Percentiles rank a stretch among this genome's conserved stretches.
These are phyloP conservation scores for Chiloscyllium plagiosum DNA, from an alignment of 2,113 vertebrate species.

Conservation along the genomic window DNA sequence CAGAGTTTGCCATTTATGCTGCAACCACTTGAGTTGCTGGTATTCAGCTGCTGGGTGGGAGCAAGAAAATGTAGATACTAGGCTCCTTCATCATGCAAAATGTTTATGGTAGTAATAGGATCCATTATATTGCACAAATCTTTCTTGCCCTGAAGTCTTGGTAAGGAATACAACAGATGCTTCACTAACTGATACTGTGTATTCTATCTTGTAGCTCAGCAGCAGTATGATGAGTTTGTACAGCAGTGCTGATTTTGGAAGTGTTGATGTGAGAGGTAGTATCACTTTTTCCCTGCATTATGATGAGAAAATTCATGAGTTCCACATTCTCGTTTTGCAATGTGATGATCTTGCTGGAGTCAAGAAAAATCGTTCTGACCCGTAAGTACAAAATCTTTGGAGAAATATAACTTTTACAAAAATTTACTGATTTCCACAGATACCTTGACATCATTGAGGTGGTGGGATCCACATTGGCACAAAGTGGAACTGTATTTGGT, in stretches of 20 bases:
- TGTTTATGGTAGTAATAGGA: neutral
- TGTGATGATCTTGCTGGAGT: conserved; percentile 79
- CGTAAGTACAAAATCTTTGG: conserved; percentile 63
- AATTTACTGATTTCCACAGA: neutral
- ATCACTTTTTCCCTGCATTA: conserved; percentile 77
- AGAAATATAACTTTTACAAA: neutral
- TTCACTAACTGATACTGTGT: neutral
- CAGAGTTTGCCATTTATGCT: neutral
- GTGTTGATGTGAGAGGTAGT: conserved; percentile 71
- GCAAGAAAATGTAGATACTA: neutral
- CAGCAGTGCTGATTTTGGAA: conserved; percentile 71
- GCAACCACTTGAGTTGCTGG: neutral
- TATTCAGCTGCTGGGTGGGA: neutral
- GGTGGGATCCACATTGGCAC: neutral
- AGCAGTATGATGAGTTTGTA: conserved; percentile 88
- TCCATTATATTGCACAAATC: neutral
- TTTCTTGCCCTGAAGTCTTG: neutral
- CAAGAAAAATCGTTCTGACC: conserved; percentile 73
- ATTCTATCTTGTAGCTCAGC: conserved; percentile 60
- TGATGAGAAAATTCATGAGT: conserved; percentile 62
- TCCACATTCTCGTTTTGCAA: conserved; percentile 69
- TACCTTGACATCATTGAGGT: neutral
- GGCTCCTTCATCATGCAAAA: neutral
- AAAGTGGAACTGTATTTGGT: neutral
- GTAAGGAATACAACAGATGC: neutral